Base-by-base conservation (phyloP, 1,140 invertebrate genomes). In the Neodiprion fabricii region DNA sequence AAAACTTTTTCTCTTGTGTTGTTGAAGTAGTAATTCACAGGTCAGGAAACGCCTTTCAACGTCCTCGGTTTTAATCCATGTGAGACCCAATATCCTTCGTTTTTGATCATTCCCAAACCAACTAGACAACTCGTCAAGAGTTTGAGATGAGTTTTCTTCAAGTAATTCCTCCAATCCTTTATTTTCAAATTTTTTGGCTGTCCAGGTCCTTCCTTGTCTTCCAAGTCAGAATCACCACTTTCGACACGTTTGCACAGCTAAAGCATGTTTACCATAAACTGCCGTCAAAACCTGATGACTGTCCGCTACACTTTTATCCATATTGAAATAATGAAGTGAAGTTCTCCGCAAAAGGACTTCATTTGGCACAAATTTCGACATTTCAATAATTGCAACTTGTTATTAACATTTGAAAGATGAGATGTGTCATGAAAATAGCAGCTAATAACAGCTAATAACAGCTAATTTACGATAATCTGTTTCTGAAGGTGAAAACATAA, bases 91-190 rank as follows among this genome's bases (percentile, higher is more conserved):
- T 76, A 76, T 75, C 76, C 77, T 75, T 77, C 14, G 73, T 83
- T 82, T 70, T 79, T 78, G 70, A 83, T 80, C 76, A 79, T 79
- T 79, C 77, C 78, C 74, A 79, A 69, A 10, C n/a, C n/a, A n/a
- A n/a, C n/a, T 65, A 78, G 78, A 76, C 9, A 81, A 69, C 50
- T 79, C 71, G 67, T 78, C 21, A 79, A 77, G 78, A 28, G 79
- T 82, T 78, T 80, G 77, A 75, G 70, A 69, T 21, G 74, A 53
- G 71, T 80, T 78, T 80, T 81, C 65, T 72, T 78, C 69, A 17
- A 79, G 74, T 77, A 77, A 78, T 73, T 53, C 76, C 72, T 82
- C 70, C 75, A 79, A 78, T 79, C 78, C 72, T 48, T 11, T 7
- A 72, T 78, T 75, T 78, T 78, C 73, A 67, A 79, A 90, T 53